Conservation (phyloP, 2,797 vertebrate genomes). For the Lutjanus argentimaculatus region DNA sequence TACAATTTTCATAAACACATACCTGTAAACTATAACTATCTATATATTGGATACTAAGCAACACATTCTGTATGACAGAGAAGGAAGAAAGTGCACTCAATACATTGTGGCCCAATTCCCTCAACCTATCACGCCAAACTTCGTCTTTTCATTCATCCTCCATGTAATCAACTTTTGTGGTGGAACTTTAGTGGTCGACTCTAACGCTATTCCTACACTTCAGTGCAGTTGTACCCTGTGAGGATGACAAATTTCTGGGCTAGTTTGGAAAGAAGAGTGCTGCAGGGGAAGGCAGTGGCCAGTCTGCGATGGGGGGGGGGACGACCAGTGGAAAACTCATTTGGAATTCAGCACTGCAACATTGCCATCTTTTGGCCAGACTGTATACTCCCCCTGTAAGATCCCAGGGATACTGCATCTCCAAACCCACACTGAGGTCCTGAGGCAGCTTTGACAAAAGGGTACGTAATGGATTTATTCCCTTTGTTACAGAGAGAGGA, state of each 20-base stretch:
- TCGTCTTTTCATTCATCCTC: conserved; percentile 56
- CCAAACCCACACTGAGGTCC: conserved; percentile 45
- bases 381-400: conserved; percentile 71
- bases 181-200: conserved; percentile 69
- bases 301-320: conserved; percentile 63
- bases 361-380: conserved; percentile 90
- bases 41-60: conserved; percentile 32
- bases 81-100: conserved; percentile 14
- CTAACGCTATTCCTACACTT: conserved; percentile 62
- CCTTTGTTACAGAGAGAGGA: conserved; percentile 38
- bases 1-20: conserved; percentile 14
- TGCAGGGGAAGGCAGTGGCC: conserved; percentile 73
- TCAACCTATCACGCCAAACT: conserved; percentile 58
- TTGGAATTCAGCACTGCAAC: conserved; percentile 88
- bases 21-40: no score
- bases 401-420: conserved; percentile 56
- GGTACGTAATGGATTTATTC: conserved; percentile 54
- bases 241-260: conserved; percentile 71
- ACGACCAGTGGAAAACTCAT: conserved; percentile 64
- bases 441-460: conserved; percentile 55
- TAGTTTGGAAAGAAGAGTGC: conserved; percentile 67
- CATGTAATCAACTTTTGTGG: conserved; percentile 68
- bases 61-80: conserved; percentile 26
- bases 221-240: conserved; percentile 57
- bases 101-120: conserved; percentile 44